Percentiles rank a stretch among this genome's conserved stretches.
Evolutionary conservation across 2,113 vertebrate species (phyloP).

Genomic region (Cisticola juncidis): DNA sequence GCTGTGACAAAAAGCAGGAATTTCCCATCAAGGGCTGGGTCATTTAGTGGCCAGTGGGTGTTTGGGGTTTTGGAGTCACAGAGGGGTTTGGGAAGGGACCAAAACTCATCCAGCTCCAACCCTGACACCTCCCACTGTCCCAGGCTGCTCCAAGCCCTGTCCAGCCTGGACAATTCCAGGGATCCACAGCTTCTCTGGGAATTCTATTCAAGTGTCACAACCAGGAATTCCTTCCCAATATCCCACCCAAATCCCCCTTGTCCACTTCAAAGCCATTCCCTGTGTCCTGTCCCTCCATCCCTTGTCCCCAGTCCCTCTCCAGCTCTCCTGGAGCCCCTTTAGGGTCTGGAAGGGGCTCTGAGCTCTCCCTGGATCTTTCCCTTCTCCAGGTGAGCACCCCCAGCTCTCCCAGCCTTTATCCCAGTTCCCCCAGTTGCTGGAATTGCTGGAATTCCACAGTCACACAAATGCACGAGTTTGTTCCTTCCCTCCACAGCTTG

Average conservation of each 20-base stretch:
- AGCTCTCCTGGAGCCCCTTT: not conserved
- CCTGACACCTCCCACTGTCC: fast-evolving
- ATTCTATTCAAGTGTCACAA: not conserved
- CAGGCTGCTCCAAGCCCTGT: fast-evolving
- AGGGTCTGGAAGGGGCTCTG: not conserved
- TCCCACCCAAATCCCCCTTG: no score
- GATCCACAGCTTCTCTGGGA: not conserved
- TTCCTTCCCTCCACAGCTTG: not conserved
- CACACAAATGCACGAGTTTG: not conserved
- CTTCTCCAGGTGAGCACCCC: not conserved
- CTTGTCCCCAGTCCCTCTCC: not conserved
- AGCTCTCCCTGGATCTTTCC: not conserved
- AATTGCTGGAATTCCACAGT: not conserved
- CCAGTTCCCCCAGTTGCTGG: not conserved
- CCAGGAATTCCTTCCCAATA: fast-evolving
- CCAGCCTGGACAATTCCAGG: fast-evolving
- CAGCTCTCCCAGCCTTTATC: not conserved
- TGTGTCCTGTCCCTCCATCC: not conserved
- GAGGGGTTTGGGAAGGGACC: not conserved
- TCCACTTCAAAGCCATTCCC: no score
- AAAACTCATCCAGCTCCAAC: not conserved
- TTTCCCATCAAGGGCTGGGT: fast-evolving
- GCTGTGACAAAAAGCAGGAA: not conserved
- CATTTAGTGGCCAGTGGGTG: not conserved
- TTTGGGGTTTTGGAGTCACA: not conserved